These are phyloP conservation scores for Pollimyrus isidori DNA, from an alignment of 2,113 vertebrate species.

Conservation along the genomic window DNA sequence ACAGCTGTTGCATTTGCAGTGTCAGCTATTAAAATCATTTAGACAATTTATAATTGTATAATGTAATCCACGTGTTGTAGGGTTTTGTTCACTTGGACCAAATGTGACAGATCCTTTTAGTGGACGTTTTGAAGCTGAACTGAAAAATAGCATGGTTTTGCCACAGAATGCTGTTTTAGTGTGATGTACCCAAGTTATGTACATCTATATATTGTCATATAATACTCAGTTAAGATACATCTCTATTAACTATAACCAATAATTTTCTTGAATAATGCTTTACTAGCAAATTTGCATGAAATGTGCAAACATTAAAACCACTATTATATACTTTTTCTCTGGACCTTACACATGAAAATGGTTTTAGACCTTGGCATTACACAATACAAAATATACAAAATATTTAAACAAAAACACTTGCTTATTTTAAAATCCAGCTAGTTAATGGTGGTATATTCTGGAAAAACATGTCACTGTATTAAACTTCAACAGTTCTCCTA, in stretches of 20 bases:
- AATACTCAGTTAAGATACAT: background rate
- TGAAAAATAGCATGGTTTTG: background rate
- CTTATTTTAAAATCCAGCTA: background rate
- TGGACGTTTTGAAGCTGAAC: background rate
- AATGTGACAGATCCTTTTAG: background rate
- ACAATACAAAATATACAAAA: background rate
- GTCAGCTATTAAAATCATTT: background rate
- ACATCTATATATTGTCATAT: background rate
- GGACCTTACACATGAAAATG: background rate
- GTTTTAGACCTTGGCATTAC: background rate
- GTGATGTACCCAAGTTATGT: background rate
- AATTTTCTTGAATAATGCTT: background rate
- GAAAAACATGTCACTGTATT: background rate
- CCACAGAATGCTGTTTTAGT: background rate
- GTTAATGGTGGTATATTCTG: background rate
- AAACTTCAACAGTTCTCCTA: background rate
- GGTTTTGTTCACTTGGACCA: background rate
- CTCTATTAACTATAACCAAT: background rate
- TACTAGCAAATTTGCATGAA: background rate
- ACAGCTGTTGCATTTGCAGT: background rate
- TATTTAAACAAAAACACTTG: background rate
- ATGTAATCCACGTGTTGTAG: background rate
- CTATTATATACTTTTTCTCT: background rate
- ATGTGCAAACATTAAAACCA: conserved; percentile 10
- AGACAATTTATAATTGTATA: background rate